Evolutionary conservation across 1,140 invertebrate genomes (phyloP).

Genomic region (Drosophila neocordata): DNA sequence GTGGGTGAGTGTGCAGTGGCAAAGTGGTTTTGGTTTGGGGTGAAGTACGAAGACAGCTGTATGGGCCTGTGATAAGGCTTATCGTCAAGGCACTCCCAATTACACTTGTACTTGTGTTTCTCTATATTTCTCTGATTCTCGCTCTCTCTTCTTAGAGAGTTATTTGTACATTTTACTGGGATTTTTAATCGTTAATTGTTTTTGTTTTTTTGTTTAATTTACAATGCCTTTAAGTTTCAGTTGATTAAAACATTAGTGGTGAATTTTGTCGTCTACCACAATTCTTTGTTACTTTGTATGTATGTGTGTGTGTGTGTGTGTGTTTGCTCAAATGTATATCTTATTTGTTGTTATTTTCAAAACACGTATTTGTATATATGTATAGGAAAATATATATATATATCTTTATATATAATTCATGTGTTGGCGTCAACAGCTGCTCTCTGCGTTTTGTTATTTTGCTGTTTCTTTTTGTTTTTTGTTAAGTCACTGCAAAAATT

Average conservation of each 20-base stretch:
- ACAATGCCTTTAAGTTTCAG: slow-evolving; percentile 27
- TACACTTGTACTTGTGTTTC: slow-evolving; percentile 19
- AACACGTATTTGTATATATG: slow-evolving; percentile 58
- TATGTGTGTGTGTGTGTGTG: slow-evolving; percentile 34
- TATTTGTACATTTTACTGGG: background rate
- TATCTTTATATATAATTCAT: slow-evolving; percentile 33
- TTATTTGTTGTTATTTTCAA: slow-evolving; percentile 25
- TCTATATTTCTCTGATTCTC: slow-evolving; percentile 8
- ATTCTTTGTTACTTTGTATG: slow-evolving; percentile 37
- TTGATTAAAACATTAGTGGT: slow-evolving; percentile 32
- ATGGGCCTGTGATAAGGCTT: slow-evolving; percentile 28
- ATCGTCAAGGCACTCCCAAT: slow-evolving; percentile 22
- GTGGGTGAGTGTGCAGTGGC: background rate
- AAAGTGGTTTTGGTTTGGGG: too few relatives aligned
- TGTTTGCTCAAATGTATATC: background rate
- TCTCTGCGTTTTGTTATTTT: slow-evolving; percentile 23
- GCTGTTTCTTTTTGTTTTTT: slow-evolving; percentile 22
- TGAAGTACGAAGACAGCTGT: too few relatives aligned
- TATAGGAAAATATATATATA: slow-evolving; percentile 50
- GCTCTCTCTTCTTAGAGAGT: background rate
- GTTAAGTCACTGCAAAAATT: slow-evolving; percentile 58
- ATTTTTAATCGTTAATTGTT: slow-evolving; percentile 14
- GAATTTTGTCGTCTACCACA: slow-evolving; percentile 19
- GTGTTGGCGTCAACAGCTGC: slow-evolving; percentile 48
- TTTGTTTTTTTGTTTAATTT: too few relatives aligned